Conservation (phyloP, 1,140 invertebrate species). For the Aleiodes sp. region DNA sequence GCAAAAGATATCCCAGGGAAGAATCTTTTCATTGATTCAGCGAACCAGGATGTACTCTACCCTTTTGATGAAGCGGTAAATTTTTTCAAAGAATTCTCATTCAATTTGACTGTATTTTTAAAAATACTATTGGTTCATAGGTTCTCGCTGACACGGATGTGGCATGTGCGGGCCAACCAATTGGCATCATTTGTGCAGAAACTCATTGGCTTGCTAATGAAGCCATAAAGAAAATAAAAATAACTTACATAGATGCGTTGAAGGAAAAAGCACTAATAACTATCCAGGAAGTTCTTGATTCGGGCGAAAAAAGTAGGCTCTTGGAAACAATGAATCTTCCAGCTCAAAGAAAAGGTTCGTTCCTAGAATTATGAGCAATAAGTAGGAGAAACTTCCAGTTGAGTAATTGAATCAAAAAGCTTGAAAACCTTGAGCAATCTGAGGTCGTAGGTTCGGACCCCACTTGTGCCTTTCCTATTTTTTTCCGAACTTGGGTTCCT, state of each 20-base stretch:
- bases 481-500: too few species aligned
- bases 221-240: slow-evolving; percentile 73
- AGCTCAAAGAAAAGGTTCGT: slow-evolving; percentile 58
- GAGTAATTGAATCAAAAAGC: too few species aligned
- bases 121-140: too few species aligned
- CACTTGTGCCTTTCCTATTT: too few species aligned
- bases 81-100: neutral
- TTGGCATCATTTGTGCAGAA: slow-evolving; percentile 76
- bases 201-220: slow-evolving; percentile 70
- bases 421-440: too few species aligned
- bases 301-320: slow-evolving; percentile 57
- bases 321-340: slow-evolving; percentile 44
- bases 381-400: too few species aligned
- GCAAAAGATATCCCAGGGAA: slow-evolving; percentile 81
- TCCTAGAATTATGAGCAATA: too few species aligned
- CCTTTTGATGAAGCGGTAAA: neutral
- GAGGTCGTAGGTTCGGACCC: too few species aligned
- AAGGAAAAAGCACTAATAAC: slow-evolving; percentile 68
- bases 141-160: slow-evolving; percentile 58
- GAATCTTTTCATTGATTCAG: slow-evolving; percentile 67
- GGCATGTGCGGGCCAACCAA: slow-evolving; percentile 75
- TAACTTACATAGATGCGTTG: slow-evolving; percentile 69
- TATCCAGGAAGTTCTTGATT: slow-evolving; percentile 70
- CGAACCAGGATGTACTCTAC: neutral
- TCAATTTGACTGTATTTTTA: neutral